Conservation (phyloP, 2,113 vertebrate genomes). For the Ascaphus truei region DNA sequence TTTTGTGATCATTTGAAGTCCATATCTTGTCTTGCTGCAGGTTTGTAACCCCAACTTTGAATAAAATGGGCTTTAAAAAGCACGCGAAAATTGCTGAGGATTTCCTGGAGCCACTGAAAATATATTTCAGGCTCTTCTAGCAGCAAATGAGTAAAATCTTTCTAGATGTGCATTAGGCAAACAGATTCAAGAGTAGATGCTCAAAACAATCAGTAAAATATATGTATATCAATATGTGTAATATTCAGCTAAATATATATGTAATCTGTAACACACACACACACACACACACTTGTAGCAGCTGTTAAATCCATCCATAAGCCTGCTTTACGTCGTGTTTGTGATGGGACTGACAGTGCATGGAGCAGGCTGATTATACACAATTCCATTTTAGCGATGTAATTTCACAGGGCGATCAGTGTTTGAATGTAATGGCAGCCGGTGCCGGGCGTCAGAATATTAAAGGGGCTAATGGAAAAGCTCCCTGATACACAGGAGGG, state of each 20-base stretch:
- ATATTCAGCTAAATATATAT: conserved; percentile 2
- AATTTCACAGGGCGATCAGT: conserved; percentile 87
- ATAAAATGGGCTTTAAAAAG: too few relatives aligned
- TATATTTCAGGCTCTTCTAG: neutral
- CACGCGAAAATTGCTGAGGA: too few relatives aligned
- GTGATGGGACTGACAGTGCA: conserved; percentile 84
- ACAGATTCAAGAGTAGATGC: neutral
- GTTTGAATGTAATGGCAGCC: conserved; percentile 84
- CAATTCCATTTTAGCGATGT: conserved; percentile 81
- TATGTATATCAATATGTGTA: neutral
- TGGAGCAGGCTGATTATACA: conserved; percentile 87
- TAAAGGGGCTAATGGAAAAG: conserved; percentile 98
- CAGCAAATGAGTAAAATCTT: neutral
- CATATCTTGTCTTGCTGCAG: too few relatives aligned
- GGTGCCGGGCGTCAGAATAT: conserved; percentile 93
- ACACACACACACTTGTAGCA: conserved; percentile 64
- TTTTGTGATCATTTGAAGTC: too few relatives aligned
- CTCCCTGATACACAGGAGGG: conserved; percentile 91
- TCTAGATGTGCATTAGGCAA: neutral
- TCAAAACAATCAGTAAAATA: neutral
- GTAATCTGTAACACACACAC: conserved; percentile 6
- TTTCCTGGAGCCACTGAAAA: neutral
- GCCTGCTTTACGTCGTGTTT: conserved; percentile 71
- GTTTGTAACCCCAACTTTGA: too few relatives aligned
- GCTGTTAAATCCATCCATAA: conserved; percentile 74